Evolutionary conservation across 2,888 invertebrate species (phyloP).

Genomic region (Branchellion lobata): DNA sequence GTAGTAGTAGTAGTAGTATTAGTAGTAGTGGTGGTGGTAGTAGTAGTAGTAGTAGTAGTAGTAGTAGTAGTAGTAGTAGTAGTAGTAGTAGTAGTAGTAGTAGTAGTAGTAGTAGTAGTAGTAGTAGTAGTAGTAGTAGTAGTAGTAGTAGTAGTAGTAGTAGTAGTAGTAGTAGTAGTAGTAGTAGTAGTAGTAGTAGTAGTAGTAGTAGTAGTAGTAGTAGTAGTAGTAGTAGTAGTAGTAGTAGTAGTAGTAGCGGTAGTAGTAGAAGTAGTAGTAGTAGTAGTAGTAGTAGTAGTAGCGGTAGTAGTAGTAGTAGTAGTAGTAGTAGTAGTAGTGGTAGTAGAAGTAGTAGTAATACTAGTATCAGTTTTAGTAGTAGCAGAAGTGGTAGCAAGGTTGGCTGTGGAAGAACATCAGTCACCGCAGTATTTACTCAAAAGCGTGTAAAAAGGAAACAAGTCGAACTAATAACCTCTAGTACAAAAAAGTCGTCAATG

Average conservation of each 20-base stretch:
- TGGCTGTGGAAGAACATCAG: too few relatives aligned
- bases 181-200: not conserved
- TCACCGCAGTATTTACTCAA: too few relatives aligned
- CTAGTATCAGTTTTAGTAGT: not conserved
- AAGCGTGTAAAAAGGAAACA: too few relatives aligned
- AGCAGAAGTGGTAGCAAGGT: too few relatives aligned
- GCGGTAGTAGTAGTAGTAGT: not conserved
- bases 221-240: slow-evolving; percentile 3
- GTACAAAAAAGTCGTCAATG: too few relatives aligned
- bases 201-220: not conserved
- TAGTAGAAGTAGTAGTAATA: not conserved
- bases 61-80: not conserved
- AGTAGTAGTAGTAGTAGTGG: too few relatives aligned
- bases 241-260: not conserved
- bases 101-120: not conserved
- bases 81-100: not conserved
- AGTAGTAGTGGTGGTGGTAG: too few relatives aligned
- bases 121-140: not conserved
- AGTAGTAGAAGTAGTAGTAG: slow-evolving; percentile 1
- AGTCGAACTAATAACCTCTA: too few relatives aligned
- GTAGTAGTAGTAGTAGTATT: too few relatives aligned
- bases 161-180: not conserved
- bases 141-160: not conserved
- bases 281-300: slow-evolving; percentile 8
- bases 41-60: too few relatives aligned